Conservation (phyloP, 1,140 invertebrate genomes). For the Drosophila aff. region DNA sequence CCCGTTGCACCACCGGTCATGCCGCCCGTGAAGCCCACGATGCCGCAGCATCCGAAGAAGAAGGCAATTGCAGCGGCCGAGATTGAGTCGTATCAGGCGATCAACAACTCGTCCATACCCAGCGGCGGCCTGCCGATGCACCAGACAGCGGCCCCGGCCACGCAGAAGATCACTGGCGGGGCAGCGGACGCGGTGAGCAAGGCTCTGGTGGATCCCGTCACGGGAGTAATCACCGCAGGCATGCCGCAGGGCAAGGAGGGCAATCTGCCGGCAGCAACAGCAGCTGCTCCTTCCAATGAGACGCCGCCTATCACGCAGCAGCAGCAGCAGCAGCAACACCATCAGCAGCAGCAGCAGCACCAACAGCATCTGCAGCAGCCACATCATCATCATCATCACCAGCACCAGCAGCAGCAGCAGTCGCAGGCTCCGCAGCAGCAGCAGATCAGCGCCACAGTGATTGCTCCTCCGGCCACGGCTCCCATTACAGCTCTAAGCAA, state of each 20-base stretch:
- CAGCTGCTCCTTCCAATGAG: slow-evolving; percentile 65
- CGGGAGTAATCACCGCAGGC: slow-evolving; percentile 90
- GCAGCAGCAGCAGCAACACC: slow-evolving; percentile 26
- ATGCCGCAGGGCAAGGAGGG: slow-evolving; percentile 89
- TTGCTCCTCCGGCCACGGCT: slow-evolving; percentile 43
- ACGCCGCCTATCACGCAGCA: slow-evolving; percentile 18
- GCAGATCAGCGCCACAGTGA: slow-evolving; percentile 59
- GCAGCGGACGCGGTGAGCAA: slow-evolving; percentile 79
- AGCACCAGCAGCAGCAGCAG: slow-evolving; percentile 21
- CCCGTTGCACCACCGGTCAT: slow-evolving; percentile 19
- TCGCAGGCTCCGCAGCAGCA: slow-evolving; percentile 23
- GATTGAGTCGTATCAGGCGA: slow-evolving; percentile 75
- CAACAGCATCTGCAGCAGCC: slow-evolving; percentile 46
- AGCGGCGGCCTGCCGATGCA: slow-evolving; percentile 63
- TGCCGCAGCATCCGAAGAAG: slow-evolving; percentile 81
- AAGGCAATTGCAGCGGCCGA: slow-evolving; percentile 81
- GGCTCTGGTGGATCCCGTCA: slow-evolving; percentile 90
- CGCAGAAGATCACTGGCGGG: slow-evolving; percentile 78
- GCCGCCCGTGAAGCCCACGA: slow-evolving; percentile 44
- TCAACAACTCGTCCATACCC: slow-evolving; percentile 64
- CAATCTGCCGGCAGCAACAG: slow-evolving; percentile 73
- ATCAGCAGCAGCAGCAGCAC: slow-evolving; percentile 21
- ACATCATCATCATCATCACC: slow-evolving; percentile 24
- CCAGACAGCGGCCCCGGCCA: slow-evolving; percentile 74
- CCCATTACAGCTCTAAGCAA: slow-evolving; percentile 69